Evolutionary conservation across 2,797 vertebrate genomes (phyloP).

Genomic region (Platalea minor): DNA sequence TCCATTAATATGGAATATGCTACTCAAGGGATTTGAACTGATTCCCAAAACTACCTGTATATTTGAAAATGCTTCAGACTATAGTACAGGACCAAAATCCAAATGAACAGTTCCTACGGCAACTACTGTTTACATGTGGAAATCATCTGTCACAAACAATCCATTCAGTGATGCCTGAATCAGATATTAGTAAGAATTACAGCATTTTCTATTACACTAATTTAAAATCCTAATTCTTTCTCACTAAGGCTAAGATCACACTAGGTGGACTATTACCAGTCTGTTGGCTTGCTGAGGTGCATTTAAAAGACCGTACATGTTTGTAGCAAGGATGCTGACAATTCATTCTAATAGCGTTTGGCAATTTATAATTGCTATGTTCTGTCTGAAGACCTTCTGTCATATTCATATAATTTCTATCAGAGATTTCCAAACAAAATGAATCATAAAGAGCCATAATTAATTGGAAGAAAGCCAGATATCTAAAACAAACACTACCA

Average conservation of each 20-base stretch:
- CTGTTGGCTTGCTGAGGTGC: neutral
- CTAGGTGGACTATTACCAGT: neutral
- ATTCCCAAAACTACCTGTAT: neutral
- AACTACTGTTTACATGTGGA: neutral
- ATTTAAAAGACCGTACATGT: neutral
- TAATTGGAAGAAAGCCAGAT: constrained; percentile 51
- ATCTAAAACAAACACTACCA: constrained; percentile 36
- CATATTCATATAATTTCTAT: constrained; percentile 12
- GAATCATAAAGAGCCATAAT: constrained; percentile 54
- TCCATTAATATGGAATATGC: neutral
- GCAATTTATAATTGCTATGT: constrained; percentile 50
- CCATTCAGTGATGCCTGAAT: neutral
- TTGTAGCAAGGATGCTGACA: constrained; percentile 12
- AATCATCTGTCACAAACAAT: neutral
- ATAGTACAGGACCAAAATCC: neutral
- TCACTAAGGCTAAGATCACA: neutral
- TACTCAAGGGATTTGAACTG: neutral
- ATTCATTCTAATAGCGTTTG: constrained; percentile 7
- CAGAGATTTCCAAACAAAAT: constrained; percentile 56
- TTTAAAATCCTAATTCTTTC: neutral
- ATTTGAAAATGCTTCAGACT: neutral
- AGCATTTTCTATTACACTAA: neutral
- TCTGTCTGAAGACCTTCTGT: constrained; percentile 54
- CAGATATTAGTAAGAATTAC: neutral
- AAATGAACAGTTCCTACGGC: neutral